Evolutionary conservation across 2,888 invertebrate genomes (phyloP), one percentile per base, ranked within the genome.

Genomic region (Pristionchus fissidentatus): DNA sequence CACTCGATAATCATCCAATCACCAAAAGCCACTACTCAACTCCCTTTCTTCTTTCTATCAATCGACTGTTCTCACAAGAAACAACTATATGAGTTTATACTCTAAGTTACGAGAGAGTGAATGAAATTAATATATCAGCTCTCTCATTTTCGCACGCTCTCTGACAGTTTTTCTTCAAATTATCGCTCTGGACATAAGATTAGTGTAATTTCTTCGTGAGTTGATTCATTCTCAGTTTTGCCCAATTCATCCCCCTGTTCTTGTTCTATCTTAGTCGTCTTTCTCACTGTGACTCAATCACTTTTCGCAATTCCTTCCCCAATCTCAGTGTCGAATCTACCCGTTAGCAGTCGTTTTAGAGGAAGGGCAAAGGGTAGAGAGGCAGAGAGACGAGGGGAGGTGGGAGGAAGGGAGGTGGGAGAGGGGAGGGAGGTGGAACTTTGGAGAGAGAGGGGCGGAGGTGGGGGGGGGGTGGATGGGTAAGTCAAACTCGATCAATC

Each of bases 261-360:
- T 26, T 29, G 29, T 43, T 49, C 49, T 57, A 32, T 49, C 77
- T 52, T 77, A 52, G 77, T 79, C 79, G 26, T 43, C 62, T 43
- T 32, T 46, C 29, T 35, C 49, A 13, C 41, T 38, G 29, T 46
- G 43, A n/a, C 49, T 80, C 55, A 60, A 29, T 60, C 55, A 19
- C n/a, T 19, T 29, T 32, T 38, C 55, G 32, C 60, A 26, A 29
- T 49, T 38, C 32, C 60, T 82, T 52, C 13, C 70, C 49, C 70
- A 38, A 41, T 83, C 83, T 83, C 83, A 19, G 52, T 29, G 35
- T 66, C 70, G 35, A 55, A 43, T 79, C 79, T 79, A 38, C 4
- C 49, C 10, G 19, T 26, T 60, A 8, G 8, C 60, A 15, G n/a
- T n/a, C n/a, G n/a, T n/a, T n/a, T n/a, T n/a, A n/a, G 19, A 49